Evolutionary conservation across 2,888 invertebrate species (phyloP).

Genomic region (Periphyllus acericola): DNA sequence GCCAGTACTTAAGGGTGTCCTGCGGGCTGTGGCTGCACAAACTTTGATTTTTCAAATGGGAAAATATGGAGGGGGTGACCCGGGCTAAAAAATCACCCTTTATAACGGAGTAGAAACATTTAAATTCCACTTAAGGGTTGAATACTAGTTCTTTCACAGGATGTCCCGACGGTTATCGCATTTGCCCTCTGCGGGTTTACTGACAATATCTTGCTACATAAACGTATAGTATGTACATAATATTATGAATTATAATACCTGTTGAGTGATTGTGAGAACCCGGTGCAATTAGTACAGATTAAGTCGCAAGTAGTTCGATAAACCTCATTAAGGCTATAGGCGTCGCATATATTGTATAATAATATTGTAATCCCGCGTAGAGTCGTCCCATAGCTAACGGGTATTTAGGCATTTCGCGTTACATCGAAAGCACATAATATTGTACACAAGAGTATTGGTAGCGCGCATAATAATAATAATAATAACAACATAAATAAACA

Average conservation of each 20-base stretch:
- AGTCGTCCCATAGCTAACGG: conserved; percentile 31
- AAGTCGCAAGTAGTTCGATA: background rate
- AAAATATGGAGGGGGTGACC: too few species aligned
- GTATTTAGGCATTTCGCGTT: conserved; percentile 16
- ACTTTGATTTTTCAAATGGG: too few species aligned
- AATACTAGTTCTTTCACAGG: background rate
- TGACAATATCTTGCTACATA: too few species aligned
- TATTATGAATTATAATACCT: background rate
- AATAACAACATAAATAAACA: too few species aligned
- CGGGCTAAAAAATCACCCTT: too few species aligned
- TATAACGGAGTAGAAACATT: background rate
- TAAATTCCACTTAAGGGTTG: background rate
- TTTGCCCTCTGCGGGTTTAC: background rate
- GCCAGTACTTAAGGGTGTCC: too few species aligned
- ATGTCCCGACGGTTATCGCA: background rate
- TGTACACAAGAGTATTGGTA: background rate
- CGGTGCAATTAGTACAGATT: background rate
- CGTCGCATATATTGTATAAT: background rate
- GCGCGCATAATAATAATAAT: background rate
- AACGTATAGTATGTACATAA: too few species aligned
- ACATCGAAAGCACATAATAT: background rate
- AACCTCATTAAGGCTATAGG: background rate
- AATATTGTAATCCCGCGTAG: background rate
- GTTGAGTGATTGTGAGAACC: background rate
- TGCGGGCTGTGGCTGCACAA: too few species aligned